These are phyloP conservation scores for Allygus modestus DNA, from an alignment of 2,888 invertebrate genomes.

Conservation along the genomic window DNA sequence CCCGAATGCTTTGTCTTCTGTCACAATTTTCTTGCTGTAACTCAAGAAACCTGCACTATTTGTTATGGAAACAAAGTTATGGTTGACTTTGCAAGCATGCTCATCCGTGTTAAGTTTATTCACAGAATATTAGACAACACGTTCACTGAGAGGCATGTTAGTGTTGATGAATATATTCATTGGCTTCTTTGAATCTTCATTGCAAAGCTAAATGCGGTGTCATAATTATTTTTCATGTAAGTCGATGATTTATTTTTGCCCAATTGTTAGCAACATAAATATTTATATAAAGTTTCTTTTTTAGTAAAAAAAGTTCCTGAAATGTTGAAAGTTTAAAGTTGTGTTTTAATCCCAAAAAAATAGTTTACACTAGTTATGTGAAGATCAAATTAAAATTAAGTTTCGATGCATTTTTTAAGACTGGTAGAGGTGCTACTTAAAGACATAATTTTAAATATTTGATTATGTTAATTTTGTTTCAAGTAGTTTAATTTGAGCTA, in stretches of 20 bases:
- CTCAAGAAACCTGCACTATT: constrained; percentile 23
- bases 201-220: too few relatives aligned
- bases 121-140: neutral
- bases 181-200: too few relatives aligned
- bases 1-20: constrained; percentile 13
- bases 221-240: too few relatives aligned
- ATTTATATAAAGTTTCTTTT: too few relatives aligned
- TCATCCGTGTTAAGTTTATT: neutral
- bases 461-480: neutral
- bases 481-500: neutral
- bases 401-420: constrained; percentile 1
- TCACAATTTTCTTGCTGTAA: constrained; percentile 13
- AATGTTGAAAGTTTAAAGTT: too few relatives aligned
- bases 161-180: neutral
- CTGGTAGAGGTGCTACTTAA: constrained; percentile 29
- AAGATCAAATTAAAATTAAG: constrained; percentile 1
- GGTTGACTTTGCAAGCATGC: constrained; percentile 29
- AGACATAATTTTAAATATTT: neutral
- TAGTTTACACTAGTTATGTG: neutral
- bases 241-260: too few relatives aligned
- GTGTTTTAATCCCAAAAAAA: too few relatives aligned
- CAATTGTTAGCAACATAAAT: too few relatives aligned
- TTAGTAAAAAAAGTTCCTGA: too few relatives aligned
- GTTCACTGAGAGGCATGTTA: constrained; percentile 1
- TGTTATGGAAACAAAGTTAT: neutral